These are phyloP conservation scores for Andrena bicolor DNA, from an alignment of 2,888 invertebrate genomes.

Conservation along the genomic window DNA sequence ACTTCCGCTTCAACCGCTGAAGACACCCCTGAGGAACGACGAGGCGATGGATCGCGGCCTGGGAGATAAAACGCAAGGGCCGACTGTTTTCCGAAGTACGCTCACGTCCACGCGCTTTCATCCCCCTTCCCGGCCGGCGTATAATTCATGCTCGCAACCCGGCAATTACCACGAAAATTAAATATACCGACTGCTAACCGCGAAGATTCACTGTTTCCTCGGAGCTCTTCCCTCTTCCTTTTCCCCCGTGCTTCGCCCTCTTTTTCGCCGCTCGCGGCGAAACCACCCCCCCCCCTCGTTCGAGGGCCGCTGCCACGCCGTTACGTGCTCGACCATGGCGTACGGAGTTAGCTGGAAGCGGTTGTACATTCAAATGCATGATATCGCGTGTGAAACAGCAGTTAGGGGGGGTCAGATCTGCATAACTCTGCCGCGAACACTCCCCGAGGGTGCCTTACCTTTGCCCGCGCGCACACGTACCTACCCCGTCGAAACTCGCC, in stretches of 20 bases:
- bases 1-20: constrained; percentile 4
- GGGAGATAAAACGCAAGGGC: constrained; percentile 16
- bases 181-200: constrained; percentile 36
- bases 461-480: constrained; percentile 45
- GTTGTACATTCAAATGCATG: constrained; percentile 80
- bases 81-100: constrained; percentile 25
- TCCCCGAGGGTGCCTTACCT: constrained; percentile 71
- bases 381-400: constrained; percentile 81
- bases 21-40: not conserved
- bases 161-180: constrained; percentile 54
- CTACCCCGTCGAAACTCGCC: constrained; percentile 62
- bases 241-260: not conserved
- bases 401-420: constrained; percentile 79
- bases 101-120: constrained; percentile 19
- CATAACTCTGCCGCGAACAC: constrained; percentile 79
- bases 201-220: constrained; percentile 48
- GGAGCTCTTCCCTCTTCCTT: not conserved
- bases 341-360: constrained; percentile 73
- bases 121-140: not conserved
- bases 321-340: constrained; percentile 48
- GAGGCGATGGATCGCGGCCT: not conserved
- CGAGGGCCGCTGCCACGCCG: constrained; percentile 30
- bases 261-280: not conserved
- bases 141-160: constrained; percentile 30
- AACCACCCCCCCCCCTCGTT: not conserved